These are phyloP conservation scores for Macrosteles quadrilineatus DNA, from an alignment of 1,140 invertebrate genomes.

Conservation along the genomic window DNA sequence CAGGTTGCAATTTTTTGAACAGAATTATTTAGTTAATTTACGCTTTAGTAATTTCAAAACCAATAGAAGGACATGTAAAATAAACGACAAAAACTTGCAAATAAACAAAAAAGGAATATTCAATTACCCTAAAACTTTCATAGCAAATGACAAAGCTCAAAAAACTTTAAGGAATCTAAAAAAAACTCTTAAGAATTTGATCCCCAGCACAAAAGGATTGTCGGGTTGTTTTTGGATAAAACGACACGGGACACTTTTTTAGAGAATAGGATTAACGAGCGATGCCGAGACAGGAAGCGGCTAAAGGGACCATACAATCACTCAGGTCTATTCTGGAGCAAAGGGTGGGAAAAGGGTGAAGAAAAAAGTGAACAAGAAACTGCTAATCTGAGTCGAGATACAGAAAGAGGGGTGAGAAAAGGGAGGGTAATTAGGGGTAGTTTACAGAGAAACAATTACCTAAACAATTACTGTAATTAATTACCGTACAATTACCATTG, in stretches of 20 bases:
- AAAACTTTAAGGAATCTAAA: too few species aligned
- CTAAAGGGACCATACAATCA: neutral
- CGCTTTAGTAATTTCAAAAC: too few species aligned
- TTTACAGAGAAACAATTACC: too few species aligned
- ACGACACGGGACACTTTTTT: conserved; percentile 15
- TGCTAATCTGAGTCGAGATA: conserved; percentile 10
- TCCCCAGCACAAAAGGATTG: neutral
- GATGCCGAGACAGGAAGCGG: conserved; percentile 17
- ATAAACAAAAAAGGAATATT: too few species aligned
- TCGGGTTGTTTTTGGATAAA: neutral
- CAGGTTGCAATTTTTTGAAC: too few species aligned
- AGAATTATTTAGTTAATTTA: too few species aligned
- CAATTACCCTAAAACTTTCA: too few species aligned
- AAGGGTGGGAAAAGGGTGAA: neutral
- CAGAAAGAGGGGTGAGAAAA: neutral
- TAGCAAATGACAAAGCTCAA: too few species aligned
- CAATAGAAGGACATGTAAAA: too few species aligned
- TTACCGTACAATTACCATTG: conserved; percentile 16
- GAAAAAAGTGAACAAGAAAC: conserved; percentile 18
- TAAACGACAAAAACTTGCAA: too few species aligned
- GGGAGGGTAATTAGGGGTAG: conserved; percentile 5
- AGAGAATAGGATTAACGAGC: conserved; percentile 5
- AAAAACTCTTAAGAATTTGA: too few species aligned
- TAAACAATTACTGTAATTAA: conserved; percentile 20
- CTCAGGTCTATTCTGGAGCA: conserved; percentile 19